Evolutionary conservation across 2,888 invertebrate genomes (phyloP), one percentile per base, ranked within the genome.

Genomic region (Blastobasis adustella): DNA sequence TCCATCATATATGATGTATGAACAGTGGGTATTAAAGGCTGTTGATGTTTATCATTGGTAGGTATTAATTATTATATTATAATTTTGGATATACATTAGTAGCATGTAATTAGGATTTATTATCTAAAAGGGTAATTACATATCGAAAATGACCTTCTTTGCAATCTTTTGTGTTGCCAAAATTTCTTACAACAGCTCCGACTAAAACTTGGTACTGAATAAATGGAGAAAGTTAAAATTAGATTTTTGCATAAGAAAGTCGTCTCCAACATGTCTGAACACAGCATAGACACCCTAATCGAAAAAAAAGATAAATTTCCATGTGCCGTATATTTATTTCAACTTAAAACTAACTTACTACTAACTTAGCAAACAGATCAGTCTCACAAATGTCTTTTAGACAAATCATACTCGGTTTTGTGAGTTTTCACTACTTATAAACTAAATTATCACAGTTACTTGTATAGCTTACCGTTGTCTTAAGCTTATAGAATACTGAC

Each of bases 401-500:
- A 55, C 56, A 55, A 53, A 41, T 23, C 45, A 49, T 23, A n/a
- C 39, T 37, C 39, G n/a, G 3, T n/a, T 46, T 37, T 37, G 8
- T n/a, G 5, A 6, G 41, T 49, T 23, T 23, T 3, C 23, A 23
- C 2, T 23, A 23, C 23, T 51, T 52, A 52, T 10, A 39, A 47
- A 42, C 43, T 45, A 47, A 41, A 47, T 41, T 54, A 58, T 49
- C 49, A 54, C 50, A 52, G 49, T 23, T 51, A 23, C 23, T 23
- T 37, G 39, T 39, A 42, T 49, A 46, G 10, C n/a, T 49, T 47
- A 51, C 43, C 53, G 50, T 42, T 10, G 58, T 69, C 71, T 75
- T 77, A 79, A 59, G 5, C 54, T 65, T 51, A 49, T 52, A 54
- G 41, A 6, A 68, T 85, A 92, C 93, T 91, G 92, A 97, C 97